Conservation (phyloP, 2,888 invertebrate species). For the Cataglyphis cursor region DNA sequence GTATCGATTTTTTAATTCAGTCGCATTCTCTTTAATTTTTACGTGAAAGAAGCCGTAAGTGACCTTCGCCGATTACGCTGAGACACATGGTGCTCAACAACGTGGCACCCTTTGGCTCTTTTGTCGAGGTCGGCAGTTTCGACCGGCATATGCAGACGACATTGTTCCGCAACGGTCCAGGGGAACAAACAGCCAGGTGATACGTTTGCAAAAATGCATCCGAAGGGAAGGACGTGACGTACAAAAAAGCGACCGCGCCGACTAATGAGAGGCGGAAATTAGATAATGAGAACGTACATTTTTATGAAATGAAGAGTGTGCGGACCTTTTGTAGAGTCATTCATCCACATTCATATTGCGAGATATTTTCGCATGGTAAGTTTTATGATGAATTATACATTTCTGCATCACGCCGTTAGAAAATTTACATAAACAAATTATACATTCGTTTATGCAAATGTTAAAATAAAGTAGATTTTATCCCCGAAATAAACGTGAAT, state of each 20-base stretch:
- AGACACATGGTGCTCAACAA: conserved; percentile 25
- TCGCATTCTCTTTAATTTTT: not conserved
- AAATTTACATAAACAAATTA: conserved; percentile 7
- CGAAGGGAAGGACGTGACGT: conserved; percentile 34
- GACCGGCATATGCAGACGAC: conserved; percentile 36
- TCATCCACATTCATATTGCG: conserved; percentile 27
- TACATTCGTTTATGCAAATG: conserved; percentile 12
- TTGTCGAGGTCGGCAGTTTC: conserved; percentile 57
- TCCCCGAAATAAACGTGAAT: not conserved
- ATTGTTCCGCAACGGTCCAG: conserved; percentile 29
- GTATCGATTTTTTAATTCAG: conserved; percentile 31
- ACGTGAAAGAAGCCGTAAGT: conserved; percentile 13
- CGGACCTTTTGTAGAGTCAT: conserved; percentile 13
- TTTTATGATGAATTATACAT: conserved; percentile 13
- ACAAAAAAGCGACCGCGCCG: conserved; percentile 35
- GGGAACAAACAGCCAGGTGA: conserved; percentile 60
- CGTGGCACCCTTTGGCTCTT: conserved; percentile 46
- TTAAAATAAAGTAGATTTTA: not conserved
- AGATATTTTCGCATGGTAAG: conserved; percentile 30
- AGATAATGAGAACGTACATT: conserved; percentile 53
- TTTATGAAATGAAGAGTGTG: conserved; percentile 33
- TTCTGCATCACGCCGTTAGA: conserved; percentile 8
- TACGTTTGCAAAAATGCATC: conserved; percentile 45
- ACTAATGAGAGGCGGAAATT: conserved; percentile 49
- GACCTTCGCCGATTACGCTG: conserved; percentile 35